phyloP scores from a whole-genome alignment of 2,797 vertebrate species.

The Channa striata region DNA sequence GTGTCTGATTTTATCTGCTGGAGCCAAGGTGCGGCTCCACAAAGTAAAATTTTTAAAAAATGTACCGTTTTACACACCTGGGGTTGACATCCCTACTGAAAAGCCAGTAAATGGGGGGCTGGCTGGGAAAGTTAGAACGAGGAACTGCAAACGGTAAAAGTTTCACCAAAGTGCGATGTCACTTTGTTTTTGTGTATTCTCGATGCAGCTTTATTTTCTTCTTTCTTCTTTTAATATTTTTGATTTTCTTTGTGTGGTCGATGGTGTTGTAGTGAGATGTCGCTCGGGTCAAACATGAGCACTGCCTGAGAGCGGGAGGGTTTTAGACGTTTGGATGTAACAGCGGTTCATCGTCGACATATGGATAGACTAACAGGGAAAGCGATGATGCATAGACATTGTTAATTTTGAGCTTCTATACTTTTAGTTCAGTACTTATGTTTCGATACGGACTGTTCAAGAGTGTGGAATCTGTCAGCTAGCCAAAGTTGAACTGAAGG shows the following conservation, averaged over 20 bases:
- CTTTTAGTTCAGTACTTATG: no score
- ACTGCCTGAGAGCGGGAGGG: background rate
- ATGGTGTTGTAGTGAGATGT: background rate
- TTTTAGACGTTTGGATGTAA: background rate
- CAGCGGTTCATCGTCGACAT: background rate
- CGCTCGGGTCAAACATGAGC: background rate
- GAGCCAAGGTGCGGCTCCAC: no score
- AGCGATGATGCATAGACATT: no score
- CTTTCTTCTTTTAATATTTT: background rate
- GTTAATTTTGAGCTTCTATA: no score
- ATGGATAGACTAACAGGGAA: background rate
- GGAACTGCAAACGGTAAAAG: background rate
- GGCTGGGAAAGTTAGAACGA: background rate
- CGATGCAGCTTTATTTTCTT: background rate
- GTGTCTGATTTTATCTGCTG: no score
- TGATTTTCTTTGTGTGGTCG: background rate
- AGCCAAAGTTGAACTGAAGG: no score
- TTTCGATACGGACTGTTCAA: no score
- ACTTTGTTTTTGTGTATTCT: conserved; percentile 13
- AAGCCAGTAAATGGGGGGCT: conserved; percentile 12
- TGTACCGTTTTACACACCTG: background rate
- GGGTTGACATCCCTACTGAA: conserved; percentile 18
- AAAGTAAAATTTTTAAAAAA: background rate
- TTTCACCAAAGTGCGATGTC: conserved; percentile 39
- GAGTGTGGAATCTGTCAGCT: no score